A percentile compares a stretch with the other conserved stretches of the same genome.
These are phyloP conservation scores for Gonioctena quinquepunctata DNA, from an alignment of 1,140 invertebrate genomes.

Conservation along the genomic window DNA sequence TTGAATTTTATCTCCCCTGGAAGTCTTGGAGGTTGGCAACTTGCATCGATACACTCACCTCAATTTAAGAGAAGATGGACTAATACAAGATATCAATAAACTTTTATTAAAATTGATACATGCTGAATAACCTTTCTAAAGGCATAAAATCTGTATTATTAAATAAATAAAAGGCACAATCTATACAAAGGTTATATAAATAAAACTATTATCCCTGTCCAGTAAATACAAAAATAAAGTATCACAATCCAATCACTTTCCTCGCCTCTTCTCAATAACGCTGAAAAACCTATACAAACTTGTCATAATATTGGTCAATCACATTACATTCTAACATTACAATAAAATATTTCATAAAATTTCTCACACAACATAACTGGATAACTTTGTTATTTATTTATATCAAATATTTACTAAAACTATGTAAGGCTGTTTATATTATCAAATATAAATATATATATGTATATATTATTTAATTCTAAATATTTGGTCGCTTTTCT, in stretches of 20 bases:
- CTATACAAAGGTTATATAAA: constrained; percentile 44
- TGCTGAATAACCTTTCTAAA: constrained; percentile 38
- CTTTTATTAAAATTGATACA: constrained; percentile 41
- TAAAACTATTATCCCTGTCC: constrained; percentile 39
- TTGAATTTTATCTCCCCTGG: too few relatives aligned
- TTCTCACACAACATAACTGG: constrained; percentile 27
- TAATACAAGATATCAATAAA: constrained; percentile 34
- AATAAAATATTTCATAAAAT: constrained; percentile 34
- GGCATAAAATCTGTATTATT: constrained; percentile 35
- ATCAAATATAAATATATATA: constrained; percentile 28
- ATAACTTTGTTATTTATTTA: constrained; percentile 19
- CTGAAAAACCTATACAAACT: constrained; percentile 18
- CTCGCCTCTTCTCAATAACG: background rate
- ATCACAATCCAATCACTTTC: constrained; percentile 43
- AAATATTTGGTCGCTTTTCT: constrained; percentile 39
- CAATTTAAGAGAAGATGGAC: too few relatives aligned
- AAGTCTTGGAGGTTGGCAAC: too few relatives aligned
- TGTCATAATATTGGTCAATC: constrained; percentile 23
- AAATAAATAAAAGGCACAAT: constrained; percentile 52
- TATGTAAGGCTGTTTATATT: constrained; percentile 35
- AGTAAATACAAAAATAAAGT: constrained; percentile 46
- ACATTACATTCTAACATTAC: constrained; percentile 12
- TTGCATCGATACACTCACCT: too few relatives aligned
- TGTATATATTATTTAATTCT: constrained; percentile 15
- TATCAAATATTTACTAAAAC: constrained; percentile 29